These are phyloP conservation scores for Telenomus remus DNA, from an alignment of 1,140 invertebrate species.

Conservation along the genomic window DNA sequence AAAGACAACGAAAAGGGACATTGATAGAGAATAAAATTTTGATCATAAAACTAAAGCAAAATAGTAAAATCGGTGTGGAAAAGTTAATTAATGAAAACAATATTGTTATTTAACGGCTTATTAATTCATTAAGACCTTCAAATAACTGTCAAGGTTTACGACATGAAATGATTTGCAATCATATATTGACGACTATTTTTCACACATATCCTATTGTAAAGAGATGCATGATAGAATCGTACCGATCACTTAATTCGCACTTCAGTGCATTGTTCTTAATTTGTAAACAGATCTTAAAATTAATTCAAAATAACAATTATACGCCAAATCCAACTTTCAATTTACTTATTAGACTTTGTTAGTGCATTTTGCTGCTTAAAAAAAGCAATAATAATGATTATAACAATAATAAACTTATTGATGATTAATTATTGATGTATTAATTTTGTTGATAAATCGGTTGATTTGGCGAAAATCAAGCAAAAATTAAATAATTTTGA, in stretches of 20 bases:
- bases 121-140: constrained; percentile 51
- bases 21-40: too few relatives aligned
- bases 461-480: not conserved
- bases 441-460: too few relatives aligned
- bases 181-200: constrained; percentile 47
- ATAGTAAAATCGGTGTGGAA: too few relatives aligned
- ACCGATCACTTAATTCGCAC: constrained; percentile 28
- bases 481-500: not conserved
- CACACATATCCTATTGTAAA: constrained; percentile 54
- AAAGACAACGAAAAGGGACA: too few relatives aligned
- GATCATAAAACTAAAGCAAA: too few relatives aligned
- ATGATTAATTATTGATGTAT: too few relatives aligned
- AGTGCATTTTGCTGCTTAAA: too few relatives aligned
- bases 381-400: too few relatives aligned
- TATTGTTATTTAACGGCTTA: constrained; percentile 4
- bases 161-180: constrained; percentile 33
- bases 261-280: constrained; percentile 32
- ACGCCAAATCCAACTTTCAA: not conserved
- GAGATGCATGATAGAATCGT: constrained; percentile 18
- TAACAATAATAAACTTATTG: too few relatives aligned
- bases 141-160: constrained; percentile 50
- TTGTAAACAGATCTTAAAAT: not conserved
- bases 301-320: constrained; percentile 8
- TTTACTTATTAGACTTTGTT: too few relatives aligned
- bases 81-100: too few relatives aligned